A percentile compares a stretch with the other conserved stretches of the same genome.
Evolutionary conservation across 1,140 invertebrate species (phyloP).

Genomic region (Doryteuthis pealeii): DNA sequence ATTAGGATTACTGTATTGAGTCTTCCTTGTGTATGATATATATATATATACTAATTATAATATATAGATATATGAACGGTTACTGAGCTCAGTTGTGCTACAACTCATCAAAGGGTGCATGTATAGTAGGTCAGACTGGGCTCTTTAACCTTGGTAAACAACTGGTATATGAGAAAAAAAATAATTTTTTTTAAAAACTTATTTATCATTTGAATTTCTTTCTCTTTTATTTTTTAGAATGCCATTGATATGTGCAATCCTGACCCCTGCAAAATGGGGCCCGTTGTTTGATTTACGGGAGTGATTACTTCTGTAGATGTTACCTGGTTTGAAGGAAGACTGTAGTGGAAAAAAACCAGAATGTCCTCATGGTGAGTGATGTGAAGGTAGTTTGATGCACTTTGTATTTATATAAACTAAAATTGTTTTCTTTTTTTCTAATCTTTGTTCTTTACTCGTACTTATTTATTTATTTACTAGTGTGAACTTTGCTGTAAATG

Average conservation of each 20-base stretch:
- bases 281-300: constrained; percentile 56
- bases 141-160: too few relatives aligned
- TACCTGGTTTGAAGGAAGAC: constrained; percentile 38
- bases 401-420: too few relatives aligned
- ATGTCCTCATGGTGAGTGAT: constrained; percentile 25
- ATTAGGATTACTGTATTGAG: too few relatives aligned
- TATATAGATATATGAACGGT: neutral
- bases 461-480: too few relatives aligned
- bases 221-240: constrained; percentile 37
- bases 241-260: constrained; percentile 63
- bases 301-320: constrained; percentile 54
- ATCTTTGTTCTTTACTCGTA: too few relatives aligned
- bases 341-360: constrained; percentile 24
- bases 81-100: neutral
- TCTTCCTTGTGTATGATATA: too few relatives aligned
- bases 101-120: too few relatives aligned
- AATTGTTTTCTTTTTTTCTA: too few relatives aligned
- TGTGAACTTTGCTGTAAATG: too few relatives aligned
- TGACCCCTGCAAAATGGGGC: constrained; percentile 77
- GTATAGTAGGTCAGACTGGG: too few relatives aligned
- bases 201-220: neutral
- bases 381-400: constrained; percentile 49
- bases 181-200: neutral
- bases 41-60: too few relatives aligned
- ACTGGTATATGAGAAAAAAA: too few relatives aligned